Conservation (phyloP, 2,888 invertebrate species). For the Anticlea derivata region DNA sequence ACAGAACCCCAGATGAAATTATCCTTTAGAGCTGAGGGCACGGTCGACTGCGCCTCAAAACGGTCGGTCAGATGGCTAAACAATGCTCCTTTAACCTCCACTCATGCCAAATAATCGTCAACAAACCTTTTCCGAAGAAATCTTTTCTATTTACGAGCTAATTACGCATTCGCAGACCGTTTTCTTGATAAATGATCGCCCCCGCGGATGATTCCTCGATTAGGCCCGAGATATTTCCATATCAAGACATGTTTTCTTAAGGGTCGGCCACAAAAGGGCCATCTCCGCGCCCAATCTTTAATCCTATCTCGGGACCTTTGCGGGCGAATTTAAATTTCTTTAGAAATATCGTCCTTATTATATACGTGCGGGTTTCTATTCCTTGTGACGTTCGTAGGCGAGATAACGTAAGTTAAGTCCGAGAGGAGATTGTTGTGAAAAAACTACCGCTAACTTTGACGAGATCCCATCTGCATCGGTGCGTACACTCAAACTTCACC, state of each 20-base stretch:
- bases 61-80: slow-evolving; percentile 65
- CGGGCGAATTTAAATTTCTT: slow-evolving; percentile 84
- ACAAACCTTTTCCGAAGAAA: slow-evolving; percentile 55
- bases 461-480: slow-evolving; percentile 67
- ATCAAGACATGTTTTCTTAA: slow-evolving; percentile 84
- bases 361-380: slow-evolving; percentile 83
- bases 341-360: slow-evolving; percentile 84
- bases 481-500: slow-evolving; percentile 60
- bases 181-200: slow-evolving; percentile 75
- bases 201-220: slow-evolving; percentile 79
- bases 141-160: slow-evolving; percentile 59
- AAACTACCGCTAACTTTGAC: slow-evolving; percentile 80
- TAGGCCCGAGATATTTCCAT: slow-evolving; percentile 82
- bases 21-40: slow-evolving; percentile 70
- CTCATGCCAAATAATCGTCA: slow-evolving; percentile 72
- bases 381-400: slow-evolving; percentile 78
- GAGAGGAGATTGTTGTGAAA: slow-evolving; percentile 83
- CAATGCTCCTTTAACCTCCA: slow-evolving; percentile 63
- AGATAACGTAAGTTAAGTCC: slow-evolving; percentile 84
- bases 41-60: slow-evolving; percentile 70
- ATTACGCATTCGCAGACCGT: slow-evolving; percentile 73
- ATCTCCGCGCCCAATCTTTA: slow-evolving; percentile 83
- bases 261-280: slow-evolving; percentile 83
- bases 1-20: slow-evolving; percentile 61
- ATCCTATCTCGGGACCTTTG: slow-evolving; percentile 84